Conservation (phyloP, 2,888 invertebrate species). For the Abscondita cerata region DNA sequence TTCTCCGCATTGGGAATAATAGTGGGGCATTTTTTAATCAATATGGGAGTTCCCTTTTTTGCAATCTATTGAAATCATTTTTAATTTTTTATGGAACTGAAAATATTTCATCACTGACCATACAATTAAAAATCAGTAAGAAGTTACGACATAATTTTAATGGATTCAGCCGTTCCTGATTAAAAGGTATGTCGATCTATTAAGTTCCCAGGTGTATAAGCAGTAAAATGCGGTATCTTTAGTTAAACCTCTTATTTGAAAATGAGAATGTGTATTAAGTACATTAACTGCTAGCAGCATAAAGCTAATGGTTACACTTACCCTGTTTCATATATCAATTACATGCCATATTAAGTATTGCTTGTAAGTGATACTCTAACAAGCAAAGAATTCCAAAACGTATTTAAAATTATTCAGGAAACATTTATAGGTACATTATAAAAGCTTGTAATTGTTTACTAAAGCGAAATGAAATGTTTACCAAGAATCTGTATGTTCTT, state of each 20-base stretch:
- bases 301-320: conserved; percentile 46
- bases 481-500: conserved; percentile 4
- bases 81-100: neutral
- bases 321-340: conserved; percentile 46
- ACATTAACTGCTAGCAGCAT: conserved; percentile 42
- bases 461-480: conserved; percentile 9
- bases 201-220: conserved; percentile 38
- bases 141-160: conserved; percentile 29
- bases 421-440: conserved; percentile 12
- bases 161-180: conserved; percentile 28
- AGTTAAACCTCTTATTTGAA: conserved; percentile 44
- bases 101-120: conserved; percentile 39
- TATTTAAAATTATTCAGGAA: conserved; percentile 19
- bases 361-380: conserved; percentile 35
- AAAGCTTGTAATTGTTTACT: conserved; percentile 11
- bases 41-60: too few relatives aligned
- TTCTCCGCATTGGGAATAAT: too few relatives aligned
- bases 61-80: too few relatives aligned
- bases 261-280: conserved; percentile 45
- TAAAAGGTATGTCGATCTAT: conserved; percentile 37
- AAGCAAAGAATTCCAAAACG: conserved; percentile 39
- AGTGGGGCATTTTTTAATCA: too few relatives aligned
- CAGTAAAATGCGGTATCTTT: conserved; percentile 42
- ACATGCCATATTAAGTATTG: conserved; percentile 46
- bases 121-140: conserved; percentile 30